Base-by-base conservation (phyloP, 2,113 vertebrate species). In the Illadopsis cleaveri region DNA sequence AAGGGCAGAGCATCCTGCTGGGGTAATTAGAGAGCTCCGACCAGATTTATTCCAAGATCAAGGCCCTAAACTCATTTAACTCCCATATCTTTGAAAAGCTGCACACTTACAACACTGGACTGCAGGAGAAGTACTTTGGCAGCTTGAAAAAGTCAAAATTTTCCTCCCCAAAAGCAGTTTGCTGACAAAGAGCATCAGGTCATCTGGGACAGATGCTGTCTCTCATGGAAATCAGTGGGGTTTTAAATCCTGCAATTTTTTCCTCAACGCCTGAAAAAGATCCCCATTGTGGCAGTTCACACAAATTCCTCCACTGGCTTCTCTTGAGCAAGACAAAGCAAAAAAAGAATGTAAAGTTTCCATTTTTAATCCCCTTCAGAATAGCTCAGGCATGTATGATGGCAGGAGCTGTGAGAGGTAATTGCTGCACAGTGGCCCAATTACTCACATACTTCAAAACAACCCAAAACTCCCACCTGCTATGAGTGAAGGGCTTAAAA, bases 391-490 rank as follows among this genome's bases (percentile, higher is more conserved):
- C 33, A 44, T 14, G 33, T 47, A 22, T 56, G 69, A 75, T 68
- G 60, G 72, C 66, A 86, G 42, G n/a, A 68, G 75, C 75, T 80
- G 54, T 58, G 75, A 81, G 60, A 96, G 73, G 61, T 56, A 92
- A 89, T 64, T 90, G 61, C 79, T 92, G 93, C 90, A 76, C 82
- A 73, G 79, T 58, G 44, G 56, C 85, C 79, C 75, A 90, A 45
- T 95, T 95, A 86, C 73, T 89, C 66, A 73, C n/a, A 50, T 1
- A 64, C 56, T 92, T 88, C 85, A 94, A 90, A 95, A 53, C 62
- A 80, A 83, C 25, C 24, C 66, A 56, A 51, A 90, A 66, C 38
- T 92, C 86, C 85, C 44, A 64, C 60, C 72, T 84, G 56, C 60
- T 66, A 38, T 45, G 56, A 94, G 31, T 12, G 56, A 93, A 93